These are phyloP conservation scores for Griposia aprilina DNA, from an alignment of 2,888 invertebrate genomes.

Conservation along the genomic window DNA sequence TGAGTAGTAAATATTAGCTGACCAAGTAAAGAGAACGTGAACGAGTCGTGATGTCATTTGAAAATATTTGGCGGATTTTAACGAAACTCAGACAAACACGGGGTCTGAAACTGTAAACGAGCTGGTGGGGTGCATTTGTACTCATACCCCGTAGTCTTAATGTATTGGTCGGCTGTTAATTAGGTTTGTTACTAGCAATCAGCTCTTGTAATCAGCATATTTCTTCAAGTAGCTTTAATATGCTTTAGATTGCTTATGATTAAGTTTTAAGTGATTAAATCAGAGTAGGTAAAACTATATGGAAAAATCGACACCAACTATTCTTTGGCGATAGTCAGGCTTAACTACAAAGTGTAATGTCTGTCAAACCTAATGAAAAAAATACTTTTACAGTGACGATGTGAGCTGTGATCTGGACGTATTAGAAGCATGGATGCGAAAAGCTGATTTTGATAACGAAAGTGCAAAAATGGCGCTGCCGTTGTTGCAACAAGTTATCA, in stretches of 20 bases:
- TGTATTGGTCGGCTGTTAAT: not conserved
- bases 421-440: slow-evolving; percentile 79
- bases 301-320: too few species aligned
- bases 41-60: not conserved
- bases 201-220: not conserved
- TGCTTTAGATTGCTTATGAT: not conserved
- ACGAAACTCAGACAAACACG: not conserved
- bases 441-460: slow-evolving; percentile 80
- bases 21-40: not conserved
- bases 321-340: not conserved
- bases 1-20: slow-evolving; percentile 70
- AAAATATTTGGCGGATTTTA: not conserved
- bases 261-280: too few species aligned
- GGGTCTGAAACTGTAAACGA: too few species aligned
- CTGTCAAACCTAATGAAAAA: not conserved
- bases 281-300: not conserved
- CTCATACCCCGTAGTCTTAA: not conserved
- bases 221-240: not conserved
- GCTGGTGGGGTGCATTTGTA: not conserved
- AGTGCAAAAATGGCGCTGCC: slow-evolving; percentile 76
- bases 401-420: slow-evolving; percentile 79
- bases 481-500: slow-evolving; percentile 77
- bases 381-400: slow-evolving; percentile 77
- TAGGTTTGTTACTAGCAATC: not conserved
- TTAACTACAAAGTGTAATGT: not conserved